Conservation (phyloP, 2,888 invertebrate species). For the Neuroscelio doddi region DNA sequence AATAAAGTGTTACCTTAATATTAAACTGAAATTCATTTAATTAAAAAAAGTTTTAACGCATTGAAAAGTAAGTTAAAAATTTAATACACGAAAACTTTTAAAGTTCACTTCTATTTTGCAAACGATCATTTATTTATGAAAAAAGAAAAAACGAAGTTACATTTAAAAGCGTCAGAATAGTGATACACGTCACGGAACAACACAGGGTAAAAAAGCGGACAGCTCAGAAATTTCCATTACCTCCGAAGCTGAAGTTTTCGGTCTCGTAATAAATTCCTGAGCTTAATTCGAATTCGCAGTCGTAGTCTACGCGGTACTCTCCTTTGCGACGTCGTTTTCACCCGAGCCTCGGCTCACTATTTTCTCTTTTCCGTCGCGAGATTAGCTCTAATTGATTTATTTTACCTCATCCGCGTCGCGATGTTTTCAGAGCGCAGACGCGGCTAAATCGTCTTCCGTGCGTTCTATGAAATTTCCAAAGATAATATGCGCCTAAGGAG, state of each 20-base stretch:
- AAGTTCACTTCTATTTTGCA: too few relatives aligned
- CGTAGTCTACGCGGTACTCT: conserved; percentile 5
- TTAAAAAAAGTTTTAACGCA: too few relatives aligned
- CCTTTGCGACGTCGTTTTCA: conserved; percentile 11
- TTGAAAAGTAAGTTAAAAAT: too few relatives aligned
- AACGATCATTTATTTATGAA: too few relatives aligned
- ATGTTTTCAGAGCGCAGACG: conserved; percentile 2
- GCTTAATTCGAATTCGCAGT: conserved; percentile 16
- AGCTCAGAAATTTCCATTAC: conserved; percentile 14
- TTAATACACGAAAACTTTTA: too few relatives aligned
- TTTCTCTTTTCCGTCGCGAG: conserved; percentile 13
- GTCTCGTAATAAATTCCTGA: conserved; percentile 11
- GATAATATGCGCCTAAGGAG: conserved; percentile 6
- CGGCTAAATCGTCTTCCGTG: not conserved
- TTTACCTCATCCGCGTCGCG: conserved; percentile 10
- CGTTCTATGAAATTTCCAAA: conserved; percentile 6
- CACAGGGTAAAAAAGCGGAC: conserved; percentile 4
- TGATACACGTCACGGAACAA: not conserved
- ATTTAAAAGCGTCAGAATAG: not conserved
- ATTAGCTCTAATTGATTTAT: conserved; percentile 19
- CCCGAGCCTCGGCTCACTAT: conserved; percentile 11
- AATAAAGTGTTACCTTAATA: too few relatives aligned
- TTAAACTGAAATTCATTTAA: too few relatives aligned
- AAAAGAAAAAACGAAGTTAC: too few relatives aligned
- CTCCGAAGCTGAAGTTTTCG: conserved; percentile 8